Evolutionary conservation across 1,140 invertebrate genomes (phyloP), one percentile per base, ranked within the genome.

Genomic region (Cydia amplana): DNA sequence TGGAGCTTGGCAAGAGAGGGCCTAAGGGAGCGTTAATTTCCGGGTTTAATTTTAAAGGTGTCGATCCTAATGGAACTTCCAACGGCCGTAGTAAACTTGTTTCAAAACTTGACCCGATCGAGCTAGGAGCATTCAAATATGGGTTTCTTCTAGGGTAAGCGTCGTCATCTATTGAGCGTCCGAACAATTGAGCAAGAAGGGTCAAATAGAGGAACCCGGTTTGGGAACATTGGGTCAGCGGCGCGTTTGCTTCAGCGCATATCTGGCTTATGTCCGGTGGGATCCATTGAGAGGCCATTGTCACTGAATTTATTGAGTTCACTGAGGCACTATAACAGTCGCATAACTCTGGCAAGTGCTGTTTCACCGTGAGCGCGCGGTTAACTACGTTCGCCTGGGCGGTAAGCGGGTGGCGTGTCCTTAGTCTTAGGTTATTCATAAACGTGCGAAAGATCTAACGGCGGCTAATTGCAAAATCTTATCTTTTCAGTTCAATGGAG

Each of bases 121-220:
- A 40, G 36, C 36, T 75, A 40, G n/a, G 16, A 60, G 72, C 46
- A 28, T 36, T 63, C 23, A 16, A 72, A 40, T 80, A 83, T 5
- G 85, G 81, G 73, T 85, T 83, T 2, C 75, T 79, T 79, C 78
- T 87, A 20, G 77, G 72, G 65, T 83, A 81, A 25, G 77, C 67
- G 16, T 81, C 63, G 32, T 70, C 36, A 43, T 91, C 87, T 1
- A 82, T 73, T 0, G 94, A 94, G 12, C 92, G 84, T 2, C 95
- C 94, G 75, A 95, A 95, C 0, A 95, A 80, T 23, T 91, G 92
- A 0, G 93, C 85, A 1, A 95, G 76, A 25, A 95, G 82, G 5
- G 93, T 87, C 5, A 96, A 79, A 78, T 94, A 95, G 85, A 95
- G 85, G 46, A 94, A 92, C 2, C 93, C 93, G 1, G 92, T 88